Base-by-base conservation (phyloP, 2,888 invertebrate species). In the Orthosia cruda region DNA sequence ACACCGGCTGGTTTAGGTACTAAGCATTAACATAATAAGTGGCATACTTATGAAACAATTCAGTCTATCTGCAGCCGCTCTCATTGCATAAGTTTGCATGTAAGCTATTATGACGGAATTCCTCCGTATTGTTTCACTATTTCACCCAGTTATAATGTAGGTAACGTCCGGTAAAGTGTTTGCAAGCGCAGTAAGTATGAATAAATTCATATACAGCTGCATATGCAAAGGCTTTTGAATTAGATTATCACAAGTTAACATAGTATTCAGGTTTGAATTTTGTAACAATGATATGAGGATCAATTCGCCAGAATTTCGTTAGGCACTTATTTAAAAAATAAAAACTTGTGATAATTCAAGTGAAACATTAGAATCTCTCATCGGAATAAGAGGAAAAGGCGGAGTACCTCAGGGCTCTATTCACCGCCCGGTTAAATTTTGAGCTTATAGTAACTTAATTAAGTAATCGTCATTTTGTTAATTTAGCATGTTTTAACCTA, bases 31-130 rank as follows among this genome's bases (percentile, higher is more conserved):
- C 47, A 47, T 49, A 64, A 49, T 40, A 32, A 23, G 16, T 49
- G 52, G 12, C 69, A 68, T 20, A 78, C 26, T 23, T 40, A 0
- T 13, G 20, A 47, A 26, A 74, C 66, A 74, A 62, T 58, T 63
- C 57, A n/a, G 15, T 26, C 4, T 13, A 47, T 16, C 7, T 12
- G 55, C n/a, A n/a, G n/a, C 11, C 55, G 65, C 16, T 74, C 81
- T 63, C 74, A 23, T 74, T 78, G 18, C 77, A 74, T 73, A 66
- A 61, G 55, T 80, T 15, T 62, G 23, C 54, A 49, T 64, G 54
- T 47, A n/a, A 55, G 12, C 23, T 52, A 54, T 58, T 80, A 50
- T 59, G 70, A 26, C 12, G 15, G 69, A 40, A 78, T 78, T 54
- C 52, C 59, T 23, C 3, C 15, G 15, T 45, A 77, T 52, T 67